Conservation (phyloP, 92 coral and sea anemone genomes). For the Porites rus region DNA sequence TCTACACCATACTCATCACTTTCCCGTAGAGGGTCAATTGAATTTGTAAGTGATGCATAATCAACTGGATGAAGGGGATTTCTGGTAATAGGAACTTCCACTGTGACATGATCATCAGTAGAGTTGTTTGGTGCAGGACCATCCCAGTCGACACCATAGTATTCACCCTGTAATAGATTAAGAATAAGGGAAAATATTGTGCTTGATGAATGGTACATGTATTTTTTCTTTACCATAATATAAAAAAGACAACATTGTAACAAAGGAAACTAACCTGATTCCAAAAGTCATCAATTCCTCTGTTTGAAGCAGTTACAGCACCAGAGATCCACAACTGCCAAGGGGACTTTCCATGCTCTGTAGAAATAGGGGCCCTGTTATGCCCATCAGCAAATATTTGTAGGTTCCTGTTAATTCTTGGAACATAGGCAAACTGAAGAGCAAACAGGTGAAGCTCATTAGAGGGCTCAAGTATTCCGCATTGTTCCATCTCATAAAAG, state of each 20-base stretch:
- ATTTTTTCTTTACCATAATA: too few relatives aligned
- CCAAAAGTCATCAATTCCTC: constrained; percentile 58
- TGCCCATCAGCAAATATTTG: constrained; percentile 57
- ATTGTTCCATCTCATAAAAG: constrained; percentile 49
- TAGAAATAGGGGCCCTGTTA: constrained; percentile 64
- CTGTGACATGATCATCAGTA: constrained; percentile 24
- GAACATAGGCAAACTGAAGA: constrained; percentile 61
- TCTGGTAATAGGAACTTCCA: constrained; percentile 40
- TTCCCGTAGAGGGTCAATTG: constrained; percentile 40
- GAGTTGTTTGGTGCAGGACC: constrained; percentile 44
- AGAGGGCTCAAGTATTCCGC: constrained; percentile 54
- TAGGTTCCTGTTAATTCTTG: constrained; percentile 66
- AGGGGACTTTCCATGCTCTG: constrained; percentile 64
- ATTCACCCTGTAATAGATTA: constrained; percentile 30
- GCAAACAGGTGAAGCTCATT: constrained; percentile 63
- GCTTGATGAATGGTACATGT: too few relatives aligned
- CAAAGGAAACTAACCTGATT: constrained; percentile 33
- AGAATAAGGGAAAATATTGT: neutral
- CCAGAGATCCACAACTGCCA: constrained; percentile 75
- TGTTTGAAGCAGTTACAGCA: constrained; percentile 39
- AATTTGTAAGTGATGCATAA: constrained; percentile 30
- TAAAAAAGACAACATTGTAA: neutral
- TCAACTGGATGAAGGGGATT: constrained; percentile 24
- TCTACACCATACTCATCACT: constrained; percentile 44
- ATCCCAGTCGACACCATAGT: constrained; percentile 64